phyloP scores from a whole-genome alignment of 2,797 vertebrate genomes.

The Siniperca obscura region DNA sequence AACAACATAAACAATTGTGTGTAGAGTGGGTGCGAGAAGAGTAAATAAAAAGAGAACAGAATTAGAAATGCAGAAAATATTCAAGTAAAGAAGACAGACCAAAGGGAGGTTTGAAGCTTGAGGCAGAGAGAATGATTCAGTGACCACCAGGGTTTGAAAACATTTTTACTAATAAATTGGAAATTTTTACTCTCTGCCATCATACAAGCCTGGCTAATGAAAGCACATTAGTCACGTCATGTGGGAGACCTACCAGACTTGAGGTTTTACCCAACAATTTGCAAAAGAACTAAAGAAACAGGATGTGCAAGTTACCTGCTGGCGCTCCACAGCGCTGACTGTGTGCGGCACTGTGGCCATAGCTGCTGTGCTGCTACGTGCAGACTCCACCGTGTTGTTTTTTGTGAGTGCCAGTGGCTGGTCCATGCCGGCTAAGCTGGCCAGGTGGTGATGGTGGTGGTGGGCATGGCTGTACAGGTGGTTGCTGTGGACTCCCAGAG shows the following conservation, averaged over 20 bases:
- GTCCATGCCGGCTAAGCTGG: constrained; percentile 91
- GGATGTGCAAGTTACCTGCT: constrained; percentile 88
- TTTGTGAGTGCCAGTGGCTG: constrained; percentile 99
- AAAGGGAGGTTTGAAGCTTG: neutral
- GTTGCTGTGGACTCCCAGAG: constrained; percentile 88
- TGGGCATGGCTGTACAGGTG: constrained; percentile 87
- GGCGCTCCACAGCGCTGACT: constrained; percentile 90
- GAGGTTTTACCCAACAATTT: constrained; percentile 31
- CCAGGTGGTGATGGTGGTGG: constrained; percentile 83
- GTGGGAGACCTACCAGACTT: constrained; percentile 10
- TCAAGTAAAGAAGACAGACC: neutral
- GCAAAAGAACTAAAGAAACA: constrained; percentile 15
- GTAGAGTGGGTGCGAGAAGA: neutral
- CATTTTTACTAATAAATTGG: constrained; percentile 20
- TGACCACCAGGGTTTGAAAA: constrained; percentile 30
- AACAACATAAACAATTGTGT: neutral
- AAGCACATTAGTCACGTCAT: constrained; percentile 35
- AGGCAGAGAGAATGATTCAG: constrained; percentile 24
- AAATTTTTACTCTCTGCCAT: constrained; percentile 22
- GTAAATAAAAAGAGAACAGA: neutral
- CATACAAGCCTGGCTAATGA: constrained; percentile 26
- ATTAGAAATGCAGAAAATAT: neutral
- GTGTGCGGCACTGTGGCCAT: constrained; percentile 74
- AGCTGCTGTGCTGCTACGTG: constrained; percentile 74
- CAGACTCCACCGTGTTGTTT: constrained; percentile 89